Conservation (phyloP, 2,888 invertebrate genomes). For the Agonum fuliginosum region DNA sequence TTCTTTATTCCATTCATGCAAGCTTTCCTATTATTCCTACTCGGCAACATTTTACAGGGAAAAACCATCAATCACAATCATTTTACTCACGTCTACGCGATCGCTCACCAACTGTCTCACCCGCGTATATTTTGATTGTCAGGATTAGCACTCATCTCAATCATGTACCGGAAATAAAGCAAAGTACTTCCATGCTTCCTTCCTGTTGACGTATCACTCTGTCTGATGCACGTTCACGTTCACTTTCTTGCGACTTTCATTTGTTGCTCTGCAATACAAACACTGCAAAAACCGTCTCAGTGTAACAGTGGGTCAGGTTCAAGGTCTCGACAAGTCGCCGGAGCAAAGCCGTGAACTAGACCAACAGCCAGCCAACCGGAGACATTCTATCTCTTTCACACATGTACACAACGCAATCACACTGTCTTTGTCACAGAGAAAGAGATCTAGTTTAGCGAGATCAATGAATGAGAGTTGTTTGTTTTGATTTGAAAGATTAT, state of each 20-base stretch:
- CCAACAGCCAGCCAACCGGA: constrained; percentile 1
- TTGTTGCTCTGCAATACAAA: constrained; percentile 15
- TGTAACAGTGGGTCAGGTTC: constrained; percentile 39
- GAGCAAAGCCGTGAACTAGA: constrained; percentile 17
- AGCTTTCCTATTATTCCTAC: no score
- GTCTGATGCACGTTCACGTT: not conserved
- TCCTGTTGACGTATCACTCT: not conserved
- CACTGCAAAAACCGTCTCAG: constrained; percentile 24
- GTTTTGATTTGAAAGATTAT: no score
- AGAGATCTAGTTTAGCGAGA: constrained; percentile 4
- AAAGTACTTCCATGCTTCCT: no score
- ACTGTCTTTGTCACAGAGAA: not conserved
- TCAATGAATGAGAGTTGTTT: not conserved
- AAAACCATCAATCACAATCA: no score
- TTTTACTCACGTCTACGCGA: no score
- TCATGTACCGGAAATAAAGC: no score
- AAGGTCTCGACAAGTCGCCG: constrained; percentile 27
- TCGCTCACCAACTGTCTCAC: no score
- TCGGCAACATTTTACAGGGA: no score
- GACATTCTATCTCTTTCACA: not conserved
- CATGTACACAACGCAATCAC: not conserved
- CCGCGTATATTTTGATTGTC: no score
- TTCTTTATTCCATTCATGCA: no score
- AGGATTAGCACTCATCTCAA: no score
- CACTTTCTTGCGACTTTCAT: constrained; percentile 30